Conservation (phyloP, 2,888 invertebrate genomes). For the Heliconius erato region DNA sequence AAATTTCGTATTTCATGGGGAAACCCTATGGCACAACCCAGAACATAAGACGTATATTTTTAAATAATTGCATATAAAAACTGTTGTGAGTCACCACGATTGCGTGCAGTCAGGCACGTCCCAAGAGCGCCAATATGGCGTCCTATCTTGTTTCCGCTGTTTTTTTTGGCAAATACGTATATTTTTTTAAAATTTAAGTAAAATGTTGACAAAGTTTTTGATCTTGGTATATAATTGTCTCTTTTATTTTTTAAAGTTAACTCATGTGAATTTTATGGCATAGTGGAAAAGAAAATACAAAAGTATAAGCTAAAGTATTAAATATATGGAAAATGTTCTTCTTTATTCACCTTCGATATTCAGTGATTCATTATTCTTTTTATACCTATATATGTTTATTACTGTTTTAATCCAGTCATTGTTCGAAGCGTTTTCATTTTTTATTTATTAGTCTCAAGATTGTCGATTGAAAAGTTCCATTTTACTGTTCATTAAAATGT, state of each 20-base stretch:
- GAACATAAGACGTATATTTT: neutral
- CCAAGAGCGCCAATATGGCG: neutral
- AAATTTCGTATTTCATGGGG: neutral
- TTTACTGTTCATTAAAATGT: conserved; percentile 32
- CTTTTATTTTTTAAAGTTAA: too few relatives aligned
- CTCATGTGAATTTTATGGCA: neutral
- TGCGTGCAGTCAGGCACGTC: conserved; percentile 7
- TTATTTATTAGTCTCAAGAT: neutral
- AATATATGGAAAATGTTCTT: neutral
- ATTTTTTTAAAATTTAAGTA: neutral
- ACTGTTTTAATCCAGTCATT: neutral
- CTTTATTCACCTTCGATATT: neutral
- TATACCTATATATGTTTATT: neutral
- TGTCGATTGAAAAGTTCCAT: conserved; percentile 1
- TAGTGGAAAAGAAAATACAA: neutral
- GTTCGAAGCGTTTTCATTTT: neutral
- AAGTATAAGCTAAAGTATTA: neutral
- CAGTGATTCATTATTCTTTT: neutral
- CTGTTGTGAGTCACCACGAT: neutral
- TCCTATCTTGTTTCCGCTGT: conserved; percentile 3
- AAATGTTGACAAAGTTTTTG: neutral
- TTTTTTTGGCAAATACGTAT: neutral
- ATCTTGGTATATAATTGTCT: too few relatives aligned
- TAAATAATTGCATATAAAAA: conserved; percentile 7
- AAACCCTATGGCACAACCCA: neutral